Evolutionary conservation across 53 echinoderm and acorn worm genomes (phyloP).

Genomic region (Holothuria leucospilota): DNA sequence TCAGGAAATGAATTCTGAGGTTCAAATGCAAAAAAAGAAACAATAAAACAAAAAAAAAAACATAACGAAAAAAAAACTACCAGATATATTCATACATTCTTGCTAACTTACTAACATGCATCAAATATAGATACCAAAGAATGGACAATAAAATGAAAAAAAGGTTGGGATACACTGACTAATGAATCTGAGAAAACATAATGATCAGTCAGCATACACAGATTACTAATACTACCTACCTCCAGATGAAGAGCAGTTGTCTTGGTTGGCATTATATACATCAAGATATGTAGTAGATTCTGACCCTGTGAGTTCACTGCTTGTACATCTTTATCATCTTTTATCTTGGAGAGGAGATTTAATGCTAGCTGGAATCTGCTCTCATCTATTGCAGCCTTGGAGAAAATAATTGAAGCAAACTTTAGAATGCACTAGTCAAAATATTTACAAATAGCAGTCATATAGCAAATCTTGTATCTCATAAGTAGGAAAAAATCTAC

Average conservation of each 20-base stretch:
- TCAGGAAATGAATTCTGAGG: too few species aligned
- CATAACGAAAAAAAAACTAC: too few species aligned
- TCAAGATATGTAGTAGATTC: conserved; percentile 84
- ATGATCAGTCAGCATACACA: too few species aligned
- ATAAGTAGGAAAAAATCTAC: too few species aligned
- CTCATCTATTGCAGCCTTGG: conserved; percentile 85
- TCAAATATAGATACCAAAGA: too few species aligned
- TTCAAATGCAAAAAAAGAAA: too few species aligned
- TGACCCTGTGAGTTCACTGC: conserved; percentile 70
- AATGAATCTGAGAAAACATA: too few species aligned
- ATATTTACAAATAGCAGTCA: neutral
- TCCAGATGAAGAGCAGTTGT: conserved; percentile 33
- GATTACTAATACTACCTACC: neutral
- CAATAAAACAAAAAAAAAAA: too few species aligned
- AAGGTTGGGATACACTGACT: too few species aligned
- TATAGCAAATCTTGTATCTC: neutral
- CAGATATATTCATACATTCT: too few species aligned
- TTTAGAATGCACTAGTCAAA: neutral
- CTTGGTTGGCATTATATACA: conserved; percentile 53
- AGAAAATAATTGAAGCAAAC: neutral
- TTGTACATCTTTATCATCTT: conserved; percentile 63
- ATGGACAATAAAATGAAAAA: too few species aligned
- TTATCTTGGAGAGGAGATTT: conserved; percentile 85
- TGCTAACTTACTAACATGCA: too few species aligned
- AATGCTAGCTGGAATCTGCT: conserved; percentile 84